These are phyloP conservation scores for Mesorhabditis belari DNA, from an alignment of 2,888 invertebrate genomes.

Conservation along the genomic window DNA sequence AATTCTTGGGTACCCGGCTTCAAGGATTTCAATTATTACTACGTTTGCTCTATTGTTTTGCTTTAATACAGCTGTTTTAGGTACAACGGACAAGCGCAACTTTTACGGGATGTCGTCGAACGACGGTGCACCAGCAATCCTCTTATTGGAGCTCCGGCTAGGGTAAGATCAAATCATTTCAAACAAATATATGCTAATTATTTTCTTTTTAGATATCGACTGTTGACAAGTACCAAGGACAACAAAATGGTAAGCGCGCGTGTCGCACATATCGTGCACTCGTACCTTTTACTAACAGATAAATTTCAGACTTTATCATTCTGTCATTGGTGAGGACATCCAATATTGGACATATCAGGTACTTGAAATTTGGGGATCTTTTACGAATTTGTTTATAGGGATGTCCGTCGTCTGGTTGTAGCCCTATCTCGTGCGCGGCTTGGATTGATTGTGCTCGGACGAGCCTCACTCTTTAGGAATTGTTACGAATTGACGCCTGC, in stretches of 20 bases:
- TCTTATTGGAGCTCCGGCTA: slow-evolving; percentile 82
- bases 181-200: background rate
- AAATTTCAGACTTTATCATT: slow-evolving; percentile 89
- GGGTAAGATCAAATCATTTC: slow-evolving; percentile 59
- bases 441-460: slow-evolving; percentile 89
- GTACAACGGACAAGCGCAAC: slow-evolving; percentile 71
- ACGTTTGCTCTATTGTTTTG: slow-evolving; percentile 79
- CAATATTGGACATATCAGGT: slow-evolving; percentile 90
- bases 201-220: slow-evolving; percentile 66
- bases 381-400: slow-evolving; percentile 56
- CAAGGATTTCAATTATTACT: slow-evolving; percentile 90
- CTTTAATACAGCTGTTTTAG: background rate
- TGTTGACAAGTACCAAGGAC: slow-evolving; percentile 98
- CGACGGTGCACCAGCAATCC: slow-evolving; percentile 84
- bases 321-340: slow-evolving; percentile 89
- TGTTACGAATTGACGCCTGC: slow-evolving; percentile 94
- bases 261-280: too few relatives aligned
- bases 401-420: slow-evolving; percentile 89
- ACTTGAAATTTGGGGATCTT: background rate
- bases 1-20: slow-evolving; percentile 87
- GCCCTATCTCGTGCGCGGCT: slow-evolving; percentile 95
- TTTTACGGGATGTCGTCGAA: slow-evolving; percentile 88
- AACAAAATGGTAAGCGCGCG: too few relatives aligned
- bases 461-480: slow-evolving; percentile 84
- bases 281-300: too few relatives aligned